Evolutionary conservation across 2,797 vertebrate species (phyloP), one percentile per base, ranked within the genome.

Genomic region (Vireo griseus): DNA sequence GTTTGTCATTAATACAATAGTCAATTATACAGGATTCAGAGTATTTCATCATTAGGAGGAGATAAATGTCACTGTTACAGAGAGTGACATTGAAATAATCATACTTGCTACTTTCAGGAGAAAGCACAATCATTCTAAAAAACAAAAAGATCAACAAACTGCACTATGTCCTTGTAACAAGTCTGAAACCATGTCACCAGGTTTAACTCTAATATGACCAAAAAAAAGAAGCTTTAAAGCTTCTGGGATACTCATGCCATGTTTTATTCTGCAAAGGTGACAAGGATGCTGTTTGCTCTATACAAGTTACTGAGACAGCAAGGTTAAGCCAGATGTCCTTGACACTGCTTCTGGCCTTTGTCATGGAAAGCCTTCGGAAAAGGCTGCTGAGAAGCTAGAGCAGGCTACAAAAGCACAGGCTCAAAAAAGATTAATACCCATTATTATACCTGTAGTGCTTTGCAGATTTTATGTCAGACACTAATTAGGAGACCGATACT

Each of bases 21-120:
- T 16, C 13, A 68, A 67, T 17, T 39, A 66, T 1, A 65, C 2
- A 58, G 8, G 51, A 69, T 48, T 35, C 0, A 0, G 15, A 87
- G 31, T 4, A 42, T 54, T 68, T 88, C 26, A 45, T 51, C 11
- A 26, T 39, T 52, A 59, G 4, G 14, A n/a, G 25, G 28, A 72
- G 25, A 58, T 50, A 61, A 16, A 57, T 35, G 57, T 22, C 10
- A 80, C 4, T 4, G 15, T 35, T 63, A 35, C 28, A 67, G 12
- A 9, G 21, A 28, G 35, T 24, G 31, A 74, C 31, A 39, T n/a
- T 37, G 22, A 81, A 92, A 65, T 65, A 16, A 24, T 24, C 22
- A 10, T 21, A 28, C 31, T 40, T 44, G 7, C 42, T 76, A 58
- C 24, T 85, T 87, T 11, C 35, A 75, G 26, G 37, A 59, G 19